Evolutionary conservation across 1,140 invertebrate genomes (phyloP), one percentile per base, ranked within the genome.

Genomic region (Solenopsis fugax): DNA sequence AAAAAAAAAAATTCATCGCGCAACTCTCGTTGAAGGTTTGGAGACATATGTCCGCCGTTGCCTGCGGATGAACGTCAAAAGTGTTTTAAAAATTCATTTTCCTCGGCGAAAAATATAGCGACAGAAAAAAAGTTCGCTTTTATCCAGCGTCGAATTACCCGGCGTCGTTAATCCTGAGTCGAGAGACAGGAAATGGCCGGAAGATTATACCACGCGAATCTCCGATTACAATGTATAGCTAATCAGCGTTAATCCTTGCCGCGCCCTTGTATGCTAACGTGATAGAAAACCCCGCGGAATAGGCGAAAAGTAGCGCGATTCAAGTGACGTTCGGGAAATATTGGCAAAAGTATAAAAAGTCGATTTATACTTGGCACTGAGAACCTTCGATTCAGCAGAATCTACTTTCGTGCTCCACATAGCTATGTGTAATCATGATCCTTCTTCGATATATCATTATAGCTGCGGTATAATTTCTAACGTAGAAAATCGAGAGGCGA

Each of bases 391-490:
- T 72, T 73, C 82, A 41, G 29, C 45, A 60, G 67, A 91, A 88
- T 91, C 86, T 81, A 91, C 81, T 91, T 90, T 87, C 81, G 77
- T 86, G 88, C 88, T 88, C 86, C 29, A 89, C 86, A 89, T 92
- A 91, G 62, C 41, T 45, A 21, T 50, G 37, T 86, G 52, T 86
- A 85, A 88, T 89, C 76, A 56, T 18, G 13, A 45, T 65, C 58
- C 45, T 16, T 69, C 34, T 37, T 29, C 69, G 5, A 52, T 50
- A 73, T 72, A 41, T 86, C 37, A 85, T 62, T 78, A 12, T 52
- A 54, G 24, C 41, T 34, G 54, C 54, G 48, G 41, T 67, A 50
- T 62, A 75, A 60, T 58, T 58, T 82, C 67, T 50, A 82, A 48
- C 5, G 6, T 84, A 50, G 54, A 84, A 73, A 84, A 73, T 34